Evolutionary conservation across 2,888 invertebrate genomes (phyloP).

Genomic region (Heliconius erato): DNA sequence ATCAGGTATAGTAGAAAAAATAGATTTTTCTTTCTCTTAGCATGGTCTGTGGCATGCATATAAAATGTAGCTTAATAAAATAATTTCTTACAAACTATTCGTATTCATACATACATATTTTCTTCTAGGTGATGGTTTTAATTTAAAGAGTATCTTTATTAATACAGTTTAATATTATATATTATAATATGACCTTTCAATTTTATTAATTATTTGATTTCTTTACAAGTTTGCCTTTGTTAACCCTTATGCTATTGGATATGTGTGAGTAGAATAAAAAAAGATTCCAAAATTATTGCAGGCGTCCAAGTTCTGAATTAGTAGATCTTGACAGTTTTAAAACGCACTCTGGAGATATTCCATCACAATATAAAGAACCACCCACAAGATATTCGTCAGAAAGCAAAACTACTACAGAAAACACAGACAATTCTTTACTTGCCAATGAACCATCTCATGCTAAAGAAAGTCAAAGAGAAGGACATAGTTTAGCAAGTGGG

Average conservation of each 20-base stretch:
- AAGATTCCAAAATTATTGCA: conserved; percentile 61
- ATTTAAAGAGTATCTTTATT: neutral
- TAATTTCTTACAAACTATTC: neutral
- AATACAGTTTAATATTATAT: neutral
- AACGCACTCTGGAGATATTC: conserved; percentile 87
- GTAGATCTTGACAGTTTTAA: conserved; percentile 94
- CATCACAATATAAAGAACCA: conserved; percentile 83
- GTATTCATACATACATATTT: neutral
- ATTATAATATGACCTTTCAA: neutral
- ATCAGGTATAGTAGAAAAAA: conserved; percentile 76
- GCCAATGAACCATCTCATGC: conserved; percentile 66
- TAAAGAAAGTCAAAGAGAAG: conserved; percentile 73
- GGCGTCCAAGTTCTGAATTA: conserved; percentile 91
- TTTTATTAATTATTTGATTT: neutral
- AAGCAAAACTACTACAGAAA: conserved; percentile 84
- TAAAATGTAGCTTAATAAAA: neutral
- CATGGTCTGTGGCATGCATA: neutral
- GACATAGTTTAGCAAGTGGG: conserved; percentile 75
- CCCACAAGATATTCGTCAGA: conserved; percentile 80
- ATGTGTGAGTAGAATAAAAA: neutral
- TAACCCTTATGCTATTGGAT: neutral
- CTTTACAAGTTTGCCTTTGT: neutral
- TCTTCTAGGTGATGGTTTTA: conserved; percentile 17
- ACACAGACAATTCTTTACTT: conserved; percentile 76
- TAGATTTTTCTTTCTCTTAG: neutral